Evolutionary conservation across 2,113 vertebrate genomes (phyloP), one percentile per base, ranked within the genome.

Genomic region (Calidris pugnax): DNA sequence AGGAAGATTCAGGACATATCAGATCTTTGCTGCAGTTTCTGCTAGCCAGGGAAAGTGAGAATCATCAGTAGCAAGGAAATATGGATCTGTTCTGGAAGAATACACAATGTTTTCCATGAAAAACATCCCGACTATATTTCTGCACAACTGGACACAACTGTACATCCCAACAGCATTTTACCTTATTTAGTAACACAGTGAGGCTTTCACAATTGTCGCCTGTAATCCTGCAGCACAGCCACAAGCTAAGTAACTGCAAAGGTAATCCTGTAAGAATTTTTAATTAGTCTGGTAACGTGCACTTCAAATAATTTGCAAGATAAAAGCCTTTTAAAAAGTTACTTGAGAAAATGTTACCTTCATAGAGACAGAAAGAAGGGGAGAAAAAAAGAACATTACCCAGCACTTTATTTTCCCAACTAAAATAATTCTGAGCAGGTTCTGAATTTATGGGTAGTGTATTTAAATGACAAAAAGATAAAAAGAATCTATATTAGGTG

Each of bases 401-500:
- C 63, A 78, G 53, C 57, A 85, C 80, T 96, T 92, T 72, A 88
- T 71, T 68, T 75, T 89, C 64, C 10, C 63, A 85, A 92, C 47
- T 77, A 91, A 93, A 91, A 87, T 73, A 95, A 81, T 53, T 62
- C 80, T 41, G 66, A 85, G 73, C 39, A 66, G 86, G 62, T 73
- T 90, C 90, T 95, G 92, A 91, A 95, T 95, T 81, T 96, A 85
- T 14, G 55, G 41, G 32, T 88, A 89, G 69, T 85, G 33, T 84
- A 96, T 94, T 96, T 94, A 87, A 96, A 96, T 83, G 67, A 96
- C 75, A 94, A 94, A 94, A 89, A 95, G 78, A 45, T 35, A 57
- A 78, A 87, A 93, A 90, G 53, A 69, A 37, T 48, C 77, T 85
- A 23, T 50, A 55, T 90, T 47, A 73, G 43, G 78, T 82, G n/a